These are phyloP conservation scores for Saguinus imperator DNA, from an alignment of 2,113 vertebrate genomes.

Conservation along the genomic window DNA sequence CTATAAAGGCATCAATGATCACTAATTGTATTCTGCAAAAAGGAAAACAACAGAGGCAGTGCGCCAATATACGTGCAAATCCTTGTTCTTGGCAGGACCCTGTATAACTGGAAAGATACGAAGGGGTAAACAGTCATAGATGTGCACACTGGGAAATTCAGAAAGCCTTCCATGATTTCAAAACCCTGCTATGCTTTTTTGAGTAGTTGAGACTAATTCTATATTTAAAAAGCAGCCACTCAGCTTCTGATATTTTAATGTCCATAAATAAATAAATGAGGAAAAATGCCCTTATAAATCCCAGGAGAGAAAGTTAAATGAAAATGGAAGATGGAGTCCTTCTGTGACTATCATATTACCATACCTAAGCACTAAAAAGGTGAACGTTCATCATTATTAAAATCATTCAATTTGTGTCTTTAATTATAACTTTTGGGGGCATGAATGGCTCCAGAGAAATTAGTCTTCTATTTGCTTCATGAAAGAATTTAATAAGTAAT, in stretches of 20 bases:
- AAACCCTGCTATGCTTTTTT: background rate
- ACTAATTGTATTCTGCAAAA: slow-evolving; percentile 80
- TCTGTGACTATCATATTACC: slow-evolving; percentile 70
- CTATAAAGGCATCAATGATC: slow-evolving; percentile 78
- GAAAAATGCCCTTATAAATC: slow-evolving; percentile 35
- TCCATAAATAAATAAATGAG: slow-evolving; percentile 70
- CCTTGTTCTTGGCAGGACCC: slow-evolving; percentile 77
- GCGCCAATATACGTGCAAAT: slow-evolving; percentile 79
- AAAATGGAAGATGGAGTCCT: slow-evolving; percentile 46
- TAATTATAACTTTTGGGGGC: slow-evolving; percentile 81
- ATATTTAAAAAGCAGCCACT: background rate
- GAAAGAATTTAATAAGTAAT: slow-evolving; percentile 81
- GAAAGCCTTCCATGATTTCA: slow-evolving; percentile 52
- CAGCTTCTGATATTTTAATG: slow-evolving; percentile 2
- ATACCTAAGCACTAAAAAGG: slow-evolving; percentile 71
- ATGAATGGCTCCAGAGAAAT: slow-evolving; percentile 81
- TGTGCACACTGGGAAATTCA: slow-evolving; percentile 49
- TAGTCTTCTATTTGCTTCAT: slow-evolving; percentile 80
- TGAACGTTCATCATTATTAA: slow-evolving; percentile 80
- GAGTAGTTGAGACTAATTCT: background rate
- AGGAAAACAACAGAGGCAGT: slow-evolving; percentile 81
- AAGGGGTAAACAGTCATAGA: slow-evolving; percentile 59
- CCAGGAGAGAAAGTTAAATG: slow-evolving; percentile 60
- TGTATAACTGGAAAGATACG: slow-evolving; percentile 61
- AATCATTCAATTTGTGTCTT: slow-evolving; percentile 82